A percentile compares a stretch with the other conserved stretches of the same genome.
These are phyloP conservation scores for Trogon melanurus DNA, from an alignment of 2,113 vertebrate species.

Conservation along the genomic window DNA sequence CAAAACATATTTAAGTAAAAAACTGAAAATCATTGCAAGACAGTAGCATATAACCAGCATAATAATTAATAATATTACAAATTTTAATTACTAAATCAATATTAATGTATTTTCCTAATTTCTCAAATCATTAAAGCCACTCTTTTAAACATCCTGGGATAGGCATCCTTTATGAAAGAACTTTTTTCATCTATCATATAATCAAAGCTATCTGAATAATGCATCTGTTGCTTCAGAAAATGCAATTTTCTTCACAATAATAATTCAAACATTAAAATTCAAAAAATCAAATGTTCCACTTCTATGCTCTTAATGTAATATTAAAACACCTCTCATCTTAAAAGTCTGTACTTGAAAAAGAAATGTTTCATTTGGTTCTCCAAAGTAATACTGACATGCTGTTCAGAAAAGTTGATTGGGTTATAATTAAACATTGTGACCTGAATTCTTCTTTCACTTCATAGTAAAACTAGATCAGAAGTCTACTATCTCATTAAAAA, in stretches of 20 bases:
- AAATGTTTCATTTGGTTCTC: slow-evolving; percentile 81
- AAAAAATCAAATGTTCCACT: slow-evolving; percentile 80
- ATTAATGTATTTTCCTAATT: slow-evolving; percentile 59
- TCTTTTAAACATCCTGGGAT: slow-evolving; percentile 64
- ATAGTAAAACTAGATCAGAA: slow-evolving; percentile 14
- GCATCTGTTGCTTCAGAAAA: slow-evolving; percentile 80
- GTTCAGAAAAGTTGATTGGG: slow-evolving; percentile 80
- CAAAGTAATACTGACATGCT: slow-evolving; percentile 81
- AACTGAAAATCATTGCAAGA: not conserved
- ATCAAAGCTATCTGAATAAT: slow-evolving; percentile 83
- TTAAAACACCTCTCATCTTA: slow-evolving; percentile 63
- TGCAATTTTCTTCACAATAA: slow-evolving; percentile 81
- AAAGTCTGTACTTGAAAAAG: slow-evolving; percentile 75
- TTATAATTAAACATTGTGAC: slow-evolving; percentile 81
- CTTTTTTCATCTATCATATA: slow-evolving; percentile 75
- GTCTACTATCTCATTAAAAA: slow-evolving; percentile 10
- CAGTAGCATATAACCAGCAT: not conserved
- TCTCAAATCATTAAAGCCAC: slow-evolving; percentile 82
- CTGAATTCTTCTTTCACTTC: slow-evolving; percentile 23
- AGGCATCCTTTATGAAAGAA: slow-evolving; percentile 53
- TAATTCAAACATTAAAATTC: slow-evolving; percentile 85
- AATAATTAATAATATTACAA: slow-evolving; percentile 45
- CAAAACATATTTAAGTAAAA: not conserved
- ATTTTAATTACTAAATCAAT: slow-evolving; percentile 58
- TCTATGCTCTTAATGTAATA: slow-evolving; percentile 73